Conservation (phyloP, 2,113 vertebrate genomes). For the Prolemur simus region DNA sequence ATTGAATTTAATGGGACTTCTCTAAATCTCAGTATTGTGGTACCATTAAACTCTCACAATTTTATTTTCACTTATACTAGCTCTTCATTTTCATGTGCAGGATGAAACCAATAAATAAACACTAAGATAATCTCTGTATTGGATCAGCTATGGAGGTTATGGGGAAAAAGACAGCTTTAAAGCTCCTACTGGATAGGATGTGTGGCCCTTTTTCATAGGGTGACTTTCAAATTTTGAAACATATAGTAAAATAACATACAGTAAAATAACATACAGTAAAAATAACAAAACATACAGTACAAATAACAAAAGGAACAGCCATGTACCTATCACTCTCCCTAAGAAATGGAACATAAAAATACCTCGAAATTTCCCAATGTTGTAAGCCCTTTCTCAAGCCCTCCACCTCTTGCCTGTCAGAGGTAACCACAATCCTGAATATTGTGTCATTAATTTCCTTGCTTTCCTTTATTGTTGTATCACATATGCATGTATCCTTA, state of each 20-base stretch:
- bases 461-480: not conserved
- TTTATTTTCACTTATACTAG: not conserved
- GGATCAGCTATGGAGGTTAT: not conserved
- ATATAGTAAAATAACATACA: not conserved
- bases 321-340: not conserved
- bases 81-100: not conserved
- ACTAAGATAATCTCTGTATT: not conserved
- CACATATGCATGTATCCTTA: not conserved
- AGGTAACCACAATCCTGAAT: not conserved
- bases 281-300: not conserved
- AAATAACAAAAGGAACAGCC: not conserved
- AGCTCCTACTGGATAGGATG: not conserved
- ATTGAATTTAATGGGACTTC: not conserved
- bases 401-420: not conserved
- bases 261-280: not conserved
- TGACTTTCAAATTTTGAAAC: conserved; percentile 32
- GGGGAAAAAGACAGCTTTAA: not conserved
- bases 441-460: not conserved
- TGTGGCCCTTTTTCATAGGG: not conserved
- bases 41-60: not conserved
- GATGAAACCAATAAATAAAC: conserved; percentile 7
- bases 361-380: not conserved
- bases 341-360: not conserved
- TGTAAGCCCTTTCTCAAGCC: not conserved
- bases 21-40: not conserved